Evolutionary conservation across 1,140 invertebrate species (phyloP), one percentile per base, ranked within the genome.

Genomic region (Zophobas morio): DNA sequence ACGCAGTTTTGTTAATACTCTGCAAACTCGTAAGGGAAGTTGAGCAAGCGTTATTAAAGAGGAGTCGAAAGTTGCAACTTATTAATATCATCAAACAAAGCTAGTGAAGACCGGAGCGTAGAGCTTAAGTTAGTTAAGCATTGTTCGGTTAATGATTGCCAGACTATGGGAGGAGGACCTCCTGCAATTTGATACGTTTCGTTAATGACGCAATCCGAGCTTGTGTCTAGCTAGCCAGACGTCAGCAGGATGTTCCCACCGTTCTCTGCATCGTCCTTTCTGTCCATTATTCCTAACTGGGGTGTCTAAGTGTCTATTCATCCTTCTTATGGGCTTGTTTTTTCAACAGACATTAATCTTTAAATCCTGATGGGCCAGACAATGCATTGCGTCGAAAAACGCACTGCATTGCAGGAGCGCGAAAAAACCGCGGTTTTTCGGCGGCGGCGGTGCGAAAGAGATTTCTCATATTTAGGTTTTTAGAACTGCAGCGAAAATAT

Each of bases 151-250:
- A 77, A 77, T 77, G 76, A 77, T 77, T 42, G 70, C 51, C 53
- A 77, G 76, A 77, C 76, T 74, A 40, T 57, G 40, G 70, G 51
- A 72, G 70, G 70, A 72, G 70, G 70, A 33, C 36, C 73, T 73
- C 60, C 53, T 36, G 76, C 76, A 78, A 78, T 78, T 78, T 78
- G 76, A 78, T 78, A 78, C 76, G 76, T 77, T 77, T 57, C 70
- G 70, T 77, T 77, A 77, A 77, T 77, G 76, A 77, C 71, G 76
- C 57, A 72, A 77, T 77, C 76, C 70, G 76, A 77, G 57, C 71
- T 53, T 73, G 66, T 74, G 37, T 74, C 70, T 53, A 32, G 53
- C n/a, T 20, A 46, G 71, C 66, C 53, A 73, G 71, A 34, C 57
- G 37, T 49, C 51, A 60, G 54, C 49, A 37, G 70, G 40, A 5